Evolutionary conservation across 2,888 invertebrate species (phyloP).

Genomic region (Drosophila subquinaria): DNA sequence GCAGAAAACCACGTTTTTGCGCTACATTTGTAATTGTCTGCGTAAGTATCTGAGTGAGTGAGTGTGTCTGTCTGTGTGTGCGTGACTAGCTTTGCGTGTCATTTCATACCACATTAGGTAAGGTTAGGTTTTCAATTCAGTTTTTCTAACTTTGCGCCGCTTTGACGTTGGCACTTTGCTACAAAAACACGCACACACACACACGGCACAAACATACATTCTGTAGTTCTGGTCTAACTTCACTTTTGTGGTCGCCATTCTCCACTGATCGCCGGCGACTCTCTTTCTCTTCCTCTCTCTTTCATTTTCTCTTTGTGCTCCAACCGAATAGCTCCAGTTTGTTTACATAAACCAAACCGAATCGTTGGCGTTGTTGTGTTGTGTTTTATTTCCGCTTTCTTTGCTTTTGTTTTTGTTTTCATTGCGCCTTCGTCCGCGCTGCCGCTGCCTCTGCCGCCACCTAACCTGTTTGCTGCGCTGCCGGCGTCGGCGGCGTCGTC

Average conservation of each 20-base stretch:
- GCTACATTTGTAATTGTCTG: constrained; percentile 23
- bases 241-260: constrained; percentile 34
- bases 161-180: constrained; percentile 42
- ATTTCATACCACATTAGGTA: constrained; percentile 80
- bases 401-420: constrained; percentile 50
- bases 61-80: constrained; percentile 7
- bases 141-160: constrained; percentile 63
- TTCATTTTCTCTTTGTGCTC: constrained; percentile 16
- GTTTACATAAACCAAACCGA: constrained; percentile 65
- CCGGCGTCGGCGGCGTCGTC: background rate
- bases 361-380: constrained; percentile 44
- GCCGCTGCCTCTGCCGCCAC: constrained; percentile 12
- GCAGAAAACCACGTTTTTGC: constrained; percentile 69
- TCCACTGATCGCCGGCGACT: constrained; percentile 30
- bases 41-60: constrained; percentile 1
- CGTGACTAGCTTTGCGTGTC: constrained; percentile 46
- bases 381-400: constrained; percentile 66
- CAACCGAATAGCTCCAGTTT: constrained; percentile 46
- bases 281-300: constrained; percentile 2
- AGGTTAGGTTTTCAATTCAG: constrained; percentile 81
- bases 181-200: constrained; percentile 2
- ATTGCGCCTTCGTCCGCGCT: constrained; percentile 25
- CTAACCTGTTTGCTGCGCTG: constrained; percentile 63
- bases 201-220: background rate
- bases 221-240: constrained; percentile 36